phyloP scores from a whole-genome alignment of 2,797 vertebrate genomes.

The Odontamblyopus rebecca region DNA sequence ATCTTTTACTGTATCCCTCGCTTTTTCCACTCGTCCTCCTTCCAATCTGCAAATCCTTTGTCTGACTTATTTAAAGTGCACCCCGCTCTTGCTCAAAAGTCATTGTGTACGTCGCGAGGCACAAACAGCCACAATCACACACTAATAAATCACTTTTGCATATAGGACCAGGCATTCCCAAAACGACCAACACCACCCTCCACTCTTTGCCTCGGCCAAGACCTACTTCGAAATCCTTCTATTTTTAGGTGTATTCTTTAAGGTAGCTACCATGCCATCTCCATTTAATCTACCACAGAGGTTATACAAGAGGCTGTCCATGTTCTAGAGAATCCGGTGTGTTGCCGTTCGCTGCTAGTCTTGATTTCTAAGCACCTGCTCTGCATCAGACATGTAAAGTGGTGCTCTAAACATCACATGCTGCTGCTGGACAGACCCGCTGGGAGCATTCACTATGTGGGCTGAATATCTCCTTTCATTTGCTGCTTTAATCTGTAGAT shows the following conservation, averaged over 20 bases:
- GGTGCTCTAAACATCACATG: constrained; percentile 47
- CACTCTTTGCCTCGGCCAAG: constrained; percentile 17
- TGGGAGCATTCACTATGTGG: constrained; percentile 41
- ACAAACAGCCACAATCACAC: constrained; percentile 46
- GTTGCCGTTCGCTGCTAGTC: constrained; percentile 43
- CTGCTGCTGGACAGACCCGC: constrained; percentile 41
- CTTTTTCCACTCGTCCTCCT: background rate
- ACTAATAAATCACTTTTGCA: constrained; percentile 49
- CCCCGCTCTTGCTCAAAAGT: constrained; percentile 57
- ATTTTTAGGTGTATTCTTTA: constrained; percentile 39
- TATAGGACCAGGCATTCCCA: background rate
- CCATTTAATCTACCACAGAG: constrained; percentile 21
- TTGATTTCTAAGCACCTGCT: constrained; percentile 47
- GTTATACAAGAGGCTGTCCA: constrained; percentile 36
- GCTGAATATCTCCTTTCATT: constrained; percentile 42
- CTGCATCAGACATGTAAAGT: constrained; percentile 49
- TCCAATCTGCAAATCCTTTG: constrained; percentile 6
- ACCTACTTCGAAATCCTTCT: constrained; percentile 27
- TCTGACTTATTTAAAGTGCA: constrained; percentile 67
- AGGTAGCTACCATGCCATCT: constrained; percentile 17
- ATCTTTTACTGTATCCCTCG: constrained; percentile 37
- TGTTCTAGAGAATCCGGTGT: constrained; percentile 36
- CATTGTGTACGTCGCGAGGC: constrained; percentile 52
- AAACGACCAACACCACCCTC: background rate
- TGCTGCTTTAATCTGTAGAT: constrained; percentile 38